Conservation (phyloP, 2,113 vertebrate species). For the Irena cyanogastra region DNA sequence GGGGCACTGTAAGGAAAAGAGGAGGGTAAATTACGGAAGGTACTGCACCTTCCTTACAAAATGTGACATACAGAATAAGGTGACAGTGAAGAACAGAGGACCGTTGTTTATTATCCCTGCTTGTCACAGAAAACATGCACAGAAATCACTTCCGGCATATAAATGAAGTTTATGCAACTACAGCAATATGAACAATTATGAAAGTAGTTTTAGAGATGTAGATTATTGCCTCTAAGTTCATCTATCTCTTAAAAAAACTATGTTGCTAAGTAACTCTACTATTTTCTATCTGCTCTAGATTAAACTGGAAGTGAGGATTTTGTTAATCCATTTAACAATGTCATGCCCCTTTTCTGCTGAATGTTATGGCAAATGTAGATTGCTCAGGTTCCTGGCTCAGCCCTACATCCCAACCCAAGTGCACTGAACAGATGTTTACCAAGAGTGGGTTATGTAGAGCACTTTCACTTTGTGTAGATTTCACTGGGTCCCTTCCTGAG, state of each 20-base stretch:
- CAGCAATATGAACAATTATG: neutral
- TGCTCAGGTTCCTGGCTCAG: neutral
- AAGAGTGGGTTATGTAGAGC: neutral
- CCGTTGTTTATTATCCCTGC: neutral
- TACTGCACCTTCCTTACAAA: neutral
- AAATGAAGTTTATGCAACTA: neutral
- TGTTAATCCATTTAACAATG: neutral
- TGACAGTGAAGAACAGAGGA: neutral
- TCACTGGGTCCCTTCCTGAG: neutral
- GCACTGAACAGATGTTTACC: fast-evolving
- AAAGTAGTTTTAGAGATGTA: neutral
- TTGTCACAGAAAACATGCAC: neutral
- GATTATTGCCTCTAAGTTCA: neutral
- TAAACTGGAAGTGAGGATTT: neutral
- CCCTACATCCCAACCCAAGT: neutral
- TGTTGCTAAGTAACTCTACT: neutral
- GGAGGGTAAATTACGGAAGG: neutral
- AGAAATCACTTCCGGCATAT: neutral
- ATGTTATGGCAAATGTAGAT: neutral
- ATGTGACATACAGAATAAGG: neutral
- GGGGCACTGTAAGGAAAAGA: neutral
- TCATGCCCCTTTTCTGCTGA: neutral
- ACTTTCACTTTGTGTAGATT: neutral
- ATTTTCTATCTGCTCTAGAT: neutral
- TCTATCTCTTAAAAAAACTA: neutral